Evolutionary conservation across 2,113 vertebrate genomes (phyloP), one percentile per base, ranked within the genome.

Genomic region (Myanophis thanlyinensis): DNA sequence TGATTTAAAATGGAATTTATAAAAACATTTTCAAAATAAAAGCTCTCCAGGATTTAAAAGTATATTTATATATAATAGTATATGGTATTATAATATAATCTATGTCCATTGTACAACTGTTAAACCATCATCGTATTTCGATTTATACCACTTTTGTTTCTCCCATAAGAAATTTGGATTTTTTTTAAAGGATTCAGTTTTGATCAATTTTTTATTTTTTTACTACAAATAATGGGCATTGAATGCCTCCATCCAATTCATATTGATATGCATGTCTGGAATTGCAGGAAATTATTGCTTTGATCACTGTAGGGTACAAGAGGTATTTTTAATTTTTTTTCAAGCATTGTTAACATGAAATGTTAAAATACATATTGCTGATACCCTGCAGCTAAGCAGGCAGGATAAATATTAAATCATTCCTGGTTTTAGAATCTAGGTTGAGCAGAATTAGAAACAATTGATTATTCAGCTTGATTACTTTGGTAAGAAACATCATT

Each of bases 161-260:
- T 23, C 30, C 18, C 2, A 1, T 46, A 44, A 84, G 51, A 92
- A 47, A 88, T 47, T 35, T 89, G 51, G 91, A 9, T 9, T 44
- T 25, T 59, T 93, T 62, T 30, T 53, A 8, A 47, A 56, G 59
- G 46, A 86, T 85, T 89, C 88, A 25, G 62, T 90, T 85, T 86
- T 93, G 80, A 89, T 93, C 88, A 90, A 86, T 93, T 86, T 86
- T 85, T 85, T 46, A 27, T 92, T 92, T 92, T 92, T 92, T 92
- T 89, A 59, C 88, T 25, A 25, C 80, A 93, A 93, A 93, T 93
- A 48, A 89, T 30, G 73, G 47, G 46, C 73, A 92, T 59, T 9
- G 51, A 51, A 35, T 23, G 59, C 85, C 9, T 90, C 9, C 0
- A 35, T 27, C 53, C 86, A 80, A 90, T 85, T 85, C 20, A 35